Percentiles rank a stretch among this genome's conserved stretches.
Conservation (phyloP, 92 coral and sea anemone genomes). For the Epizoanthus fatuus region DNA sequence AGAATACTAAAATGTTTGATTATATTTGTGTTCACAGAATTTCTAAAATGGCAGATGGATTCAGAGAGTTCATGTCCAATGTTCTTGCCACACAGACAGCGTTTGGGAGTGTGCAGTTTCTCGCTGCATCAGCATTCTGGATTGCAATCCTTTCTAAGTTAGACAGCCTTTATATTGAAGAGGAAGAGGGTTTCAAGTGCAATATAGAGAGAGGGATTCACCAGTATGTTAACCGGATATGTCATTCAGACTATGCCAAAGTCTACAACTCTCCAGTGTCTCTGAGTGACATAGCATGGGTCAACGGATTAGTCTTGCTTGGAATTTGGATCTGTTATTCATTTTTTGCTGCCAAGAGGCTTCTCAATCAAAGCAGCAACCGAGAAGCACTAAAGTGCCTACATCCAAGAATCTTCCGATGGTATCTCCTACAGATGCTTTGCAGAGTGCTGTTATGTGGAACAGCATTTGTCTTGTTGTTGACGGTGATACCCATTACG, state of each 20-base stretch:
- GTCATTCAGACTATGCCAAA: conserved; percentile 37
- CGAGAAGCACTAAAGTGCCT: conserved; percentile 34
- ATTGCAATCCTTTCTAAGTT: conserved; percentile 30
- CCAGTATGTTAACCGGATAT: conserved; percentile 37
- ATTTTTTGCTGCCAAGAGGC: conserved; percentile 46
- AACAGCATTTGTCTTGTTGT: conserved; percentile 8
- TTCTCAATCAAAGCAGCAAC: conserved; percentile 28
- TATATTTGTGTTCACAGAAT: conserved; percentile 14
- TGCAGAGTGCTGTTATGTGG: conserved; percentile 27
- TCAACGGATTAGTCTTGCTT: conserved; percentile 18
- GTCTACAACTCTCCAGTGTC: conserved; percentile 32
- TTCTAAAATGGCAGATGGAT: conserved; percentile 32
- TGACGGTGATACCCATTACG: conserved; percentile 16
- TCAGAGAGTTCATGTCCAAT: conserved; percentile 41
- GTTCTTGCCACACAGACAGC: conserved; percentile 45
- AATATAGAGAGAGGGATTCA: conserved; percentile 17
- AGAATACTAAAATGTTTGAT: too few relatives aligned
- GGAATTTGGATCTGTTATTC: conserved; percentile 32
- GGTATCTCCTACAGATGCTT: conserved; percentile 39
- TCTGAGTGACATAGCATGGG: conserved; percentile 31
- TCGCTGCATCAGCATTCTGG: conserved; percentile 32
- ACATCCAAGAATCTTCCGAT: conserved; percentile 41
- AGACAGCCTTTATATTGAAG: conserved; percentile 22
- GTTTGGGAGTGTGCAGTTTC: conserved; percentile 40
- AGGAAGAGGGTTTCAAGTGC: conserved; percentile 39